phyloP scores from a whole-genome alignment of 2,113 vertebrate genomes.

The Carlito syrichta region DNA sequence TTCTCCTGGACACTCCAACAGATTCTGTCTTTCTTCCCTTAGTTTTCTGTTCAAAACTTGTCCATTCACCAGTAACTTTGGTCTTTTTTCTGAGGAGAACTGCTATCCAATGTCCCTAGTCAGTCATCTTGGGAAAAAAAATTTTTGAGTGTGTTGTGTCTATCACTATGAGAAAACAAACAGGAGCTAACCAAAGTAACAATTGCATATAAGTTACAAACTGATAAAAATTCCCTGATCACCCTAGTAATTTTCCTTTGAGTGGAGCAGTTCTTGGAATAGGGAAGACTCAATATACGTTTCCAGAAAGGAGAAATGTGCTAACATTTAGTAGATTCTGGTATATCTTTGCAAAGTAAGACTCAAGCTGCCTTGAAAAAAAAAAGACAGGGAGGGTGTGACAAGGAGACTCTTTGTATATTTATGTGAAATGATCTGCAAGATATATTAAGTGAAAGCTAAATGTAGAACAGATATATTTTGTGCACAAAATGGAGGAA shows the following conservation, averaged over 20 bases:
- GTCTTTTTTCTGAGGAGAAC: no score
- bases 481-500: not conserved
- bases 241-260: not conserved
- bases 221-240: not conserved
- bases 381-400: not conserved
- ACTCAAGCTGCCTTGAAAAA: not conserved
- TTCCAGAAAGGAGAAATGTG: not conserved
- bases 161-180: not conserved
- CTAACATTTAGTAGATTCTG: rapidly evolving
- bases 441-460: not conserved
- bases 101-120: no score
- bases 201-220: not conserved
- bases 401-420: not conserved
- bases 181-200: not conserved
- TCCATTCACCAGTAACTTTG: no score
- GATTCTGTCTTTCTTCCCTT: no score
- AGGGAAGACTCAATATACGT: not conserved
- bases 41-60: no score
- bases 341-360: not conserved
- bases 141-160: not conserved
- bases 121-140: no score
- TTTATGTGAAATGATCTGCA: not conserved
- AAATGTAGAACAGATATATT: not conserved
- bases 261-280: no score
- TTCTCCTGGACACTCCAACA: no score